Base-by-base conservation (phyloP, 1,140 invertebrate genomes). In the Cryptotermes secundus region DNA sequence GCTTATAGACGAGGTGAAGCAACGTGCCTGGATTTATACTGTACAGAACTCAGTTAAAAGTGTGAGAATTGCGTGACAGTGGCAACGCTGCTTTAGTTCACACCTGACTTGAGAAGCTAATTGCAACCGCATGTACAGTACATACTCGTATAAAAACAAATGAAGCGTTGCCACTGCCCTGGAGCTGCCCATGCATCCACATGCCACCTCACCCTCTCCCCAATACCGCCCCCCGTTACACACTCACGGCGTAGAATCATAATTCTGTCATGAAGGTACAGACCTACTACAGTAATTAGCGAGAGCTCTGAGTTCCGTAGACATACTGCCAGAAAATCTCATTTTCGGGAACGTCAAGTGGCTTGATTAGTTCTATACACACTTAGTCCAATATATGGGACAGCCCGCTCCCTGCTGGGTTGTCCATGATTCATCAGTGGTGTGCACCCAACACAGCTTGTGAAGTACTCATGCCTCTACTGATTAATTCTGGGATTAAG, bases 51-150 rank as follows among this genome's bases (percentile, higher is more conserved):
- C 59, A 31, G 26, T n/a, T 31, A 72, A n/a, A n/a, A 72, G 9
- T 31, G 9, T 31, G 14, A 72, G 3, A 31, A 72, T 72, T 72
- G 59, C 59, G 31, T 31, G 14, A 31, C 26, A 72, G 59, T 72
- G n/a, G n/a, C 14, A 31, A 72, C 31, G 1, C 16, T 31, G 4
- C n/a, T 72, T 72, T n/a, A 0, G n/a, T 72, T 72, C n/a, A 72
- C 59, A 31, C 59, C 31, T 72, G 59, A n/a, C 26, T 31, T 72
- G 26, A 72, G n/a, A 12, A 72, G 4, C n/a, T 72, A 72, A 72
- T 72, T 72, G n/a, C 59, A 72, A 72, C 59, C 59, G n/a, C 59
- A 72, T 31, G n/a, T n/a, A n/a, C n/a, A n/a, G n/a, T n/a, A 72
- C 26, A 72, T 1, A 49, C 45, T 49, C 16, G 45, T 19, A 72